A percentile compares a stretch with the other conserved stretches of the same genome.
Conservation (phyloP, 2,797 vertebrate species). For the Parambassis ranga region DNA sequence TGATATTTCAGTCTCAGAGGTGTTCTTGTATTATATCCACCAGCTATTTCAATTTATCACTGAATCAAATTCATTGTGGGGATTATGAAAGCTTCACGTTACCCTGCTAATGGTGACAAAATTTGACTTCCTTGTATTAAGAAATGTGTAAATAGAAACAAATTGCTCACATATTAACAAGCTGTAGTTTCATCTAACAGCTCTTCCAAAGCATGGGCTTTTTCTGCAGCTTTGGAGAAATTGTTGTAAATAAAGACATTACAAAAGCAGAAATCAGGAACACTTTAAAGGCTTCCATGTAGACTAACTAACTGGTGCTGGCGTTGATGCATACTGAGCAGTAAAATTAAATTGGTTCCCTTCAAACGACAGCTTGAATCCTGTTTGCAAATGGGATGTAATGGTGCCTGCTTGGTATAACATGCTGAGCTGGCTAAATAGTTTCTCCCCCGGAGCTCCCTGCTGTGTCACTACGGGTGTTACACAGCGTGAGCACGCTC, state of each 20-base stretch:
- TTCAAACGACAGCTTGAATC: constrained; percentile 48
- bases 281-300: constrained; percentile 15
- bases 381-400: constrained; percentile 60
- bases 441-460: constrained; percentile 38
- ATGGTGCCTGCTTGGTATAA: constrained; percentile 44
- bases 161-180: background rate
- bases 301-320: constrained; percentile 31
- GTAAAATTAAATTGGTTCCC: constrained; percentile 56
- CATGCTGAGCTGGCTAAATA: constrained; percentile 50
- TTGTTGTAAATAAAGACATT: background rate
- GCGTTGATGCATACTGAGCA: constrained; percentile 47
- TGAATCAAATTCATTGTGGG: background rate
- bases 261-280: constrained; percentile 12
- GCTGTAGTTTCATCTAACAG: background rate
- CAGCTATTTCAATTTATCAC: constrained; percentile 1
- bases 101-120: background rate
- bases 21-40: background rate
- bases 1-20: background rate
- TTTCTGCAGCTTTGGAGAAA: constrained; percentile 4
- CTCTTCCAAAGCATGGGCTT: background rate
- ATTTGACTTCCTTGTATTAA: background rate
- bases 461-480: constrained; percentile 50
- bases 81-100: constrained; percentile 10
- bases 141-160: background rate
- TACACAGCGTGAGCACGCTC: constrained; percentile 43